Evolutionary conservation across 2,113 vertebrate species (phyloP).

Genomic region (Dinomys branickii): DNA sequence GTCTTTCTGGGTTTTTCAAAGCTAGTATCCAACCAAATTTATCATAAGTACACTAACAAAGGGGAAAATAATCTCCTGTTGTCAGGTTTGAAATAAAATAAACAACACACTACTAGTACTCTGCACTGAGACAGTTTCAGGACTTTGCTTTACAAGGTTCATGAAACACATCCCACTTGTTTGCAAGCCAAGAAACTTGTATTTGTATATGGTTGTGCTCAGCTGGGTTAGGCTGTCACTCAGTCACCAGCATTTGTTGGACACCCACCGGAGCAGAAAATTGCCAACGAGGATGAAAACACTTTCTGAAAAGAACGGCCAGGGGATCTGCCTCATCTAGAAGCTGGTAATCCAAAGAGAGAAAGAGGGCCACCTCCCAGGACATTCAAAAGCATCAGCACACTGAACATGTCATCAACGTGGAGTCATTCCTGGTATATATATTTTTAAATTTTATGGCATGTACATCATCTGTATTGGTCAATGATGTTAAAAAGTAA

Average conservation of each 20-base stretch:
- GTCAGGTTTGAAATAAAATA: conserved; percentile 9
- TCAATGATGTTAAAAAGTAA: neutral
- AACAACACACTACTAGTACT: neutral
- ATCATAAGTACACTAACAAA: neutral
- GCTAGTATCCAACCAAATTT: neutral
- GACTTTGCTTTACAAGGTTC: neutral
- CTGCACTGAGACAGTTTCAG: neutral
- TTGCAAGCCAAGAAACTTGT: neutral
- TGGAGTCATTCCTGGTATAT: neutral
- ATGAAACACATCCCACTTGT: neutral
- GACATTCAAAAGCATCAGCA: neutral
- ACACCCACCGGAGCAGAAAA: neutral
- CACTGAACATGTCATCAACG: neutral
- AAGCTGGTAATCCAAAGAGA: neutral
- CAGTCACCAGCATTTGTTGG: neutral
- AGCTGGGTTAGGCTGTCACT: neutral
- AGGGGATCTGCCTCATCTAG: neutral
- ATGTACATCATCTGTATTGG: neutral
- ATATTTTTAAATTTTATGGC: neutral
- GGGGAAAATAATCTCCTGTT: neutral
- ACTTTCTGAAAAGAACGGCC: neutral
- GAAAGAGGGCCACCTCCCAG: neutral
- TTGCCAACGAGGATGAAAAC: neutral
- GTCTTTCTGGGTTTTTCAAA: conserved; percentile 53
- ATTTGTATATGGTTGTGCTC: neutral